These are phyloP conservation scores for Sphaerophoria rueppellii DNA, from an alignment of 2,888 invertebrate species.

Conservation along the genomic window DNA sequence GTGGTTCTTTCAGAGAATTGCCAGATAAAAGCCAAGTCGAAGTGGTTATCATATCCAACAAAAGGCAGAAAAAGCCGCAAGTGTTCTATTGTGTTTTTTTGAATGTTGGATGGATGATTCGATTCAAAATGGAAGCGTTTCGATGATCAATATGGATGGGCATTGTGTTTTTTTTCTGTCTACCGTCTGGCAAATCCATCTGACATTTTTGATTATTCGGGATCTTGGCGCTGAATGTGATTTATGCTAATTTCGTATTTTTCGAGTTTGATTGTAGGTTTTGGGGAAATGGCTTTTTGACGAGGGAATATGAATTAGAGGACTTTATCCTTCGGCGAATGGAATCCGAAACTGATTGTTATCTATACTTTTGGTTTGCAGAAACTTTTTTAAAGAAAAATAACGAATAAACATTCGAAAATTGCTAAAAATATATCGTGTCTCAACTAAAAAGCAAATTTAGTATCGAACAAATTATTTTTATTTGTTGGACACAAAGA, in stretches of 20 bases:
- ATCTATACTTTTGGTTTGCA: background rate
- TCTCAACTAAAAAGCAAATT: too few relatives aligned
- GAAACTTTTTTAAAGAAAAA: background rate
- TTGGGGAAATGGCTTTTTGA: background rate
- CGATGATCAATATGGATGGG: constrained; percentile 65
- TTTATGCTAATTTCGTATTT: constrained; percentile 69
- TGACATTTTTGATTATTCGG: constrained; percentile 62
- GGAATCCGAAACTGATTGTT: constrained; percentile 40
- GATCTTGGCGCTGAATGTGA: constrained; percentile 47
- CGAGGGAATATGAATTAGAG: background rate
- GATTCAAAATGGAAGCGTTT: constrained; percentile 72
- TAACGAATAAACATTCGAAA: too few relatives aligned
- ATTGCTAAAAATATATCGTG: too few relatives aligned
- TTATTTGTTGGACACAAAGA: too few relatives aligned
- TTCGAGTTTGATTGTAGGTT: constrained; percentile 53
- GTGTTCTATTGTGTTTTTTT: constrained; percentile 57
- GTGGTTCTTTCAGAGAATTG: constrained; percentile 45
- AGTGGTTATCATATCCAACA: constrained; percentile 23
- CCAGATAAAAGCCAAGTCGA: constrained; percentile 16
- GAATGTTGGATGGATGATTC: constrained; percentile 29
- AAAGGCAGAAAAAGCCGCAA: constrained; percentile 54
- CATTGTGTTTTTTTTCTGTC: background rate
- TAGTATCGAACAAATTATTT: too few relatives aligned
- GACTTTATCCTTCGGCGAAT: constrained; percentile 41
- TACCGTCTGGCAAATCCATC: constrained; percentile 54